Conservation (phyloP, 2,797 vertebrate species). For the Chrosomus eos region DNA sequence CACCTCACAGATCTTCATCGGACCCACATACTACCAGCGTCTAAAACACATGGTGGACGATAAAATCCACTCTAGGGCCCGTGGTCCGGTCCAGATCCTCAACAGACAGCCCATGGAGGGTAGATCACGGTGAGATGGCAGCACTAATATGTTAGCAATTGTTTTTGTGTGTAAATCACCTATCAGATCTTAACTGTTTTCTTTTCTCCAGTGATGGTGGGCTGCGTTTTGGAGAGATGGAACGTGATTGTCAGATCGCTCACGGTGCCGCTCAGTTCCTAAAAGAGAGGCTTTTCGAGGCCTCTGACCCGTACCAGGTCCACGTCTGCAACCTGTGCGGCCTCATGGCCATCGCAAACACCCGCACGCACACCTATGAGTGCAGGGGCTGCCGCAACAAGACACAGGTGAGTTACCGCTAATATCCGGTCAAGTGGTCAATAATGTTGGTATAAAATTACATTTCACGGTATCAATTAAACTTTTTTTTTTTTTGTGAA, state of each 20-base stretch:
- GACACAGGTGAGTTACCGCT: slow-evolving; percentile 83
- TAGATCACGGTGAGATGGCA: slow-evolving; percentile 87
- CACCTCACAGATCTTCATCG: slow-evolving; percentile 98
- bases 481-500: not conserved
- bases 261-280: slow-evolving; percentile 98
- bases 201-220: slow-evolving; percentile 86
- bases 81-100: slow-evolving; percentile 97
- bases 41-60: slow-evolving; percentile 99
- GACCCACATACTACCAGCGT: slow-evolving; percentile 96
- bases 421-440: not conserved
- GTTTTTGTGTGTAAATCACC: not conserved
- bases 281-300: slow-evolving; percentile 93
- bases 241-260: slow-evolving; percentile 97
- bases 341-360: slow-evolving; percentile 98
- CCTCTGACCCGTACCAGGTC: slow-evolving; percentile 96
- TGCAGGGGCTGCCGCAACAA: slow-evolving; percentile 98
- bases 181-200: not conserved
- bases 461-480: too few species aligned
- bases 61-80: slow-evolving; percentile 96
- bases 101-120: slow-evolving; percentile 99
- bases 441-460: not conserved
- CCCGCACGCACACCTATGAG: slow-evolving; percentile 94
- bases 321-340: slow-evolving; percentile 98
- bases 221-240: slow-evolving; percentile 98
- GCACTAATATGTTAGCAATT: too few species aligned